Conservation (phyloP, 2,113 vertebrate species). For the Acrocephalus arundinaceus region DNA sequence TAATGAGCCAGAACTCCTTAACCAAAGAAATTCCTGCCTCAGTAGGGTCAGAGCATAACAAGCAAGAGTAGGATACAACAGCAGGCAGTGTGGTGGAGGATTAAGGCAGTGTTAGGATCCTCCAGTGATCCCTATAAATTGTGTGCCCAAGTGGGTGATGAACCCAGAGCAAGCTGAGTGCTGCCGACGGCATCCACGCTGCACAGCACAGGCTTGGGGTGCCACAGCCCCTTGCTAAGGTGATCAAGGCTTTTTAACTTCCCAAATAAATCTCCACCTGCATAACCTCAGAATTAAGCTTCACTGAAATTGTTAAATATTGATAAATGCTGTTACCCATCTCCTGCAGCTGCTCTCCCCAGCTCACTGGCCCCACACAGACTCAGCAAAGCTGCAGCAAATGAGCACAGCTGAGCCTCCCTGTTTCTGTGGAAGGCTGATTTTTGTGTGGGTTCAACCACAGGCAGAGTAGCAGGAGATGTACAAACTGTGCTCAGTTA, state of each 20-base stretch:
- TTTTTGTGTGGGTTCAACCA: background rate
- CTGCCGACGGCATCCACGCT: background rate
- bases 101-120: background rate
- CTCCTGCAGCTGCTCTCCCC: background rate
- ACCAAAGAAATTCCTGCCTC: background rate
- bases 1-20: background rate
- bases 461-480: background rate
- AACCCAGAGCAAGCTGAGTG: background rate
- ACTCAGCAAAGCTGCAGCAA: background rate
- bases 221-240: background rate
- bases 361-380: background rate
- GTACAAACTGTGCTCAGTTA: background rate
- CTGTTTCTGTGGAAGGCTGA: background rate
- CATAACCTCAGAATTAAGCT: background rate
- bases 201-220: rapidly evolving
- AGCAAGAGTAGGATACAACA: background rate
- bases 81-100: background rate
- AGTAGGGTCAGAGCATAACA: background rate
- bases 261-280: background rate
- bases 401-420: background rate
- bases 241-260: background rate
- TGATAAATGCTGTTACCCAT: background rate
- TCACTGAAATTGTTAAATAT: background rate
- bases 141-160: background rate
- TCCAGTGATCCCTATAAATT: background rate